These are phyloP conservation scores for Ambastaia sidthimunki DNA, from an alignment of 2,797 vertebrate genomes.

Conservation along the genomic window DNA sequence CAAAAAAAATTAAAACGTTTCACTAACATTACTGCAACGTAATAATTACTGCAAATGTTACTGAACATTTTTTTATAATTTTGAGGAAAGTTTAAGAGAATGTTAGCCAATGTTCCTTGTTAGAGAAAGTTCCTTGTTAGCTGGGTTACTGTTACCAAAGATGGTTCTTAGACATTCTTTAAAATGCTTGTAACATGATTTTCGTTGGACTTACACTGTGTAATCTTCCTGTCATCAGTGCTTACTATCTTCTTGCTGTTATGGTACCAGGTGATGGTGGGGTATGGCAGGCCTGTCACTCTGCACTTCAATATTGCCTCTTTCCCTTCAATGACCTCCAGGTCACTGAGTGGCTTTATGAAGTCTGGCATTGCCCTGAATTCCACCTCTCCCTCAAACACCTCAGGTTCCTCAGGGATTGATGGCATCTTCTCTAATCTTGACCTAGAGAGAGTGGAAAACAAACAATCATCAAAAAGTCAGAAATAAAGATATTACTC, in stretches of 20 bases:
- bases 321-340: slow-evolving; percentile 89
- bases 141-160: neutral
- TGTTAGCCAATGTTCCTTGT: no score
- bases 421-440: slow-evolving; percentile 98
- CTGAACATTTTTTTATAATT: no score
- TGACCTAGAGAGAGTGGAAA: slow-evolving; percentile 73
- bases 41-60: no score
- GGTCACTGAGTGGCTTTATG: slow-evolving; percentile 86
- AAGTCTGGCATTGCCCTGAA: slow-evolving; percentile 93
- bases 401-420: slow-evolving; percentile 92
- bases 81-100: no score
- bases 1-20: no score
- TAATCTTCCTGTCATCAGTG: slow-evolving; percentile 91
- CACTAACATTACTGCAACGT: no score
- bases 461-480: neutral
- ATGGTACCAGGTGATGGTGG: slow-evolving; percentile 95
- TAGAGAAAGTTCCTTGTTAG: no score
- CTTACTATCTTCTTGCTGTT: slow-evolving; percentile 88
- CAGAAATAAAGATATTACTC: neutral
- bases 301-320: slow-evolving; percentile 88
- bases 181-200: neutral
- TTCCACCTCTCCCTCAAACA: slow-evolving; percentile 85
- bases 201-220: slow-evolving; percentile 82
- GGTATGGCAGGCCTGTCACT: slow-evolving; percentile 91
- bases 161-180: neutral